These are phyloP conservation scores for Dipodomys stephensi DNA, from an alignment of 2,113 vertebrate genomes.

Conservation along the genomic window DNA sequence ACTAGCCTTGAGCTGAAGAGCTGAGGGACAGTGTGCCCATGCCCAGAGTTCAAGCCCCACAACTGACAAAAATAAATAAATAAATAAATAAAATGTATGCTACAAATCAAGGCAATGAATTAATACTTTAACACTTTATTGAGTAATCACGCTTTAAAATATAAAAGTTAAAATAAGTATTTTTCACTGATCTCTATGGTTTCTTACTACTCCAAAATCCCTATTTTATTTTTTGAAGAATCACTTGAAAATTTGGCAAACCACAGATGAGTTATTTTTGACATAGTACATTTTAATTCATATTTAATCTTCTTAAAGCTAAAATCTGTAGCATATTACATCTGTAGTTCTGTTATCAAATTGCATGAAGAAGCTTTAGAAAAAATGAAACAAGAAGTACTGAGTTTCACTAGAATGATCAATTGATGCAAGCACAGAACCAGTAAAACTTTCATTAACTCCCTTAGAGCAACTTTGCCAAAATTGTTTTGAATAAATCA, in stretches of 20 bases:
- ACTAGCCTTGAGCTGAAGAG: no score
- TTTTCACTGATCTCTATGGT: not conserved
- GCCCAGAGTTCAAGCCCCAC: no score
- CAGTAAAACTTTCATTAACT: not conserved
- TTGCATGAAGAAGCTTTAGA: not conserved
- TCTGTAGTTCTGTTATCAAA: not conserved
- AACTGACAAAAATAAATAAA: no score
- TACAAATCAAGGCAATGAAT: not conserved
- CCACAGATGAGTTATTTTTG: not conserved
- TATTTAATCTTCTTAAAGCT: no score
- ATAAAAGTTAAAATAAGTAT: not conserved
- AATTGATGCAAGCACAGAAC: not conserved
- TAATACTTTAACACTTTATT: not conserved
- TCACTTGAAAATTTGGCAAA: not conserved
- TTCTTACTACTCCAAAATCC: not conserved
- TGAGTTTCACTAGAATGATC: not conserved
- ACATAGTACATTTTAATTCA: not conserved
- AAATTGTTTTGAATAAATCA: not conserved
- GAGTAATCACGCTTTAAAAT: not conserved
- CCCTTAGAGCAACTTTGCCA: not conserved
- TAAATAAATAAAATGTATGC: not conserved
- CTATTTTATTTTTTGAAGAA: not conserved
- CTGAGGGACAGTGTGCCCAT: no score
- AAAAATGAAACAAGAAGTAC: not conserved
- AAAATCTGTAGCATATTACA: no score